phyloP scores from a whole-genome alignment of 92 coral and sea anemone genomes.

The Plumapathes pennacea region DNA sequence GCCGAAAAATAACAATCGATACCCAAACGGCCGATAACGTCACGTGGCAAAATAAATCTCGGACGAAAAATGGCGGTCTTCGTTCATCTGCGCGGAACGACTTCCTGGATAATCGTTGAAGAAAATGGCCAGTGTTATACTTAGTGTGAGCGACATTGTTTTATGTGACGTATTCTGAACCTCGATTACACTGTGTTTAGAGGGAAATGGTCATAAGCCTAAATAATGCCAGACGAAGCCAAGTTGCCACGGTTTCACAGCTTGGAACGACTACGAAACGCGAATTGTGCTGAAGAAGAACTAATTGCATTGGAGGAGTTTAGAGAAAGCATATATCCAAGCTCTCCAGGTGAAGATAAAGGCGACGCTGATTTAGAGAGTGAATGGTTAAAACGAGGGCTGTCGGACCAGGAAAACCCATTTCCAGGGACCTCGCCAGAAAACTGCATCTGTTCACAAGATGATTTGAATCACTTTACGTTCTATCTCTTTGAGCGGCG shows the following conservation, averaged over 20 bases:
- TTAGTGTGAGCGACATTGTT: no score
- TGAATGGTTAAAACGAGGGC: slow-evolving; percentile 78
- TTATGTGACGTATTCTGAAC: no score
- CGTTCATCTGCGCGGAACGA: no score
- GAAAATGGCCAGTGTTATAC: no score
- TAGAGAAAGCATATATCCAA: slow-evolving; percentile 45
- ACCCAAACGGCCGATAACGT: not conserved
- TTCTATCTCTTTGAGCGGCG: slow-evolving; percentile 94
- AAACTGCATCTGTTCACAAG: slow-evolving; percentile 47
- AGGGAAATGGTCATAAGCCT: no score
- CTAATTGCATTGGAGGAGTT: slow-evolving; percentile 66
- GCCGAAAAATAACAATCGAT: slow-evolving; percentile 3
- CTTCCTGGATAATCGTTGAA: no score
- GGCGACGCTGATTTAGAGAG: slow-evolving; percentile 74
- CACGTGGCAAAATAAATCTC: slow-evolving; percentile 78
- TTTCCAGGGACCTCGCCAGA: slow-evolving; percentile 77
- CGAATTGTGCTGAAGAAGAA: slow-evolving; percentile 75
- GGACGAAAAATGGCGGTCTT: slow-evolving; percentile 49
- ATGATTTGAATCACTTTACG: slow-evolving; percentile 73
- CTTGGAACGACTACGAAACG: slow-evolving; percentile 43
- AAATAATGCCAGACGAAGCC: slow-evolving; percentile 18
- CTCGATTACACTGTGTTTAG: no score
- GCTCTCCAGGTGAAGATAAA: slow-evolving; percentile 11
- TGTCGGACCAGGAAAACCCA: slow-evolving; percentile 59
- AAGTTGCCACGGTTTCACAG: slow-evolving; percentile 9